phyloP scores from a whole-genome alignment of 2,888 invertebrate species.

The Autographa pulchrina region DNA sequence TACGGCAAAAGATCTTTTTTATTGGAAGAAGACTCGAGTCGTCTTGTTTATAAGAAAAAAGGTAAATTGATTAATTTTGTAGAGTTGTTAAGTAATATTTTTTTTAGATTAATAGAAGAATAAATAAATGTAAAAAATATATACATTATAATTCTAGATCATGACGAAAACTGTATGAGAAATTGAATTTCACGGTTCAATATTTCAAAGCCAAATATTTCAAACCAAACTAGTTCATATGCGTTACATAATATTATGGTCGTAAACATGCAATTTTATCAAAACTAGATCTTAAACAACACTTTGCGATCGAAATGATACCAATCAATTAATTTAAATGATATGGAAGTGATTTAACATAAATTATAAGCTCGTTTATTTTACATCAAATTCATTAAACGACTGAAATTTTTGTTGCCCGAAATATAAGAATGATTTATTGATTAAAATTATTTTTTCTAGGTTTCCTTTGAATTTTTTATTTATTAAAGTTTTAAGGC shows the following conservation, averaged over 20 bases:
- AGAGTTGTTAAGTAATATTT: too few species aligned
- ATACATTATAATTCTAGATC: neutral
- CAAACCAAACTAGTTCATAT: neutral
- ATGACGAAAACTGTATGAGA: neutral
- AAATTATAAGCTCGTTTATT: neutral
- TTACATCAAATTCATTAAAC: neutral
- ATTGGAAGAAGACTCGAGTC: too few species aligned
- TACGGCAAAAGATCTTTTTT: too few species aligned
- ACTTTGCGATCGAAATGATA: neutral
- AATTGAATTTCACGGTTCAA: conserved; percentile 2
- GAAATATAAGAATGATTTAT: neutral
- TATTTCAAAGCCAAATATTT: neutral
- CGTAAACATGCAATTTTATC: neutral
- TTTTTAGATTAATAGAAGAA: neutral
- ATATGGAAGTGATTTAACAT: neutral
- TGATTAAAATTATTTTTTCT: too few species aligned
- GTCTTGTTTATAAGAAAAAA: too few species aligned
- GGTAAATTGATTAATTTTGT: too few species aligned
- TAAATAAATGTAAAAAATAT: neutral
- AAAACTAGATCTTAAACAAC: neutral
- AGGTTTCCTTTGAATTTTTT: too few species aligned
- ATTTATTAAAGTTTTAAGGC: neutral
- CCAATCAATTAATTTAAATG: neutral
- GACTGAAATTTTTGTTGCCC: neutral
- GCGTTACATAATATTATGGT: neutral